Base-by-base conservation (phyloP, 2,888 invertebrate species). In the Torymus tubicola region DNA sequence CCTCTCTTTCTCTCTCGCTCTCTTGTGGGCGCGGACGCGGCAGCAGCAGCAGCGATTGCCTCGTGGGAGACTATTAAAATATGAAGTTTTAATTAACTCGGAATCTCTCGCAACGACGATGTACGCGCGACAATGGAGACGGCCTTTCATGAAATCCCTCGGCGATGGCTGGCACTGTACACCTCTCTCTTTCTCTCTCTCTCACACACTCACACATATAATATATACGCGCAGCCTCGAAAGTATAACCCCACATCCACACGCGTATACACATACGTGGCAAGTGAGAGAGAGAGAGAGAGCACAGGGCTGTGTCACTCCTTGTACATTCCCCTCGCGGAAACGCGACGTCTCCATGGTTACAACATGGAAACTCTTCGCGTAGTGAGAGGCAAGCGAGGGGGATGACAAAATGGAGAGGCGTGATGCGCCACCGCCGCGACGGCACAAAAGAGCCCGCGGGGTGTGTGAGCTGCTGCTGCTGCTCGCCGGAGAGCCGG, bases 341-440 rank as follows among this genome's bases (percentile, higher is more conserved):
- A 87, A 88, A 88, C 88, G 87, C 88, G 87, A 88, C 86, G 87
- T 89, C 88, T 86, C 90, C 90, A 90, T 90, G 90, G 90, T 89
- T 90, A 90, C 90, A 90, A 88, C 89, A 89, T 87, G 88, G 90
- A 90, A 89, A 89, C 88, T 88, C 85, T 84, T 75, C 78, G 42
- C 42, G 31, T 8, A 42, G 42, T 8, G 42, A 42, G 42, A 42
- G 8, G 42, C 42, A 8, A 42, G 8, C 42, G 69, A 78, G 86
- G 87, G 89, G 89, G 88, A 88, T 89, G 89, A 90, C 90, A 90
- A 90, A 90, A 90, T 90, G 90, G 90, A 88, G 89, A 87, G 86
- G 85, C 86, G 84, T 86, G 87, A 87, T 88, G 86, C 85, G 85
- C 84, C 80, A 82, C 63, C 84, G 42, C 55, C 71, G 65, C 42